phyloP scores from a whole-genome alignment of 2,888 invertebrate species.

The Drosophila limbata region DNA sequence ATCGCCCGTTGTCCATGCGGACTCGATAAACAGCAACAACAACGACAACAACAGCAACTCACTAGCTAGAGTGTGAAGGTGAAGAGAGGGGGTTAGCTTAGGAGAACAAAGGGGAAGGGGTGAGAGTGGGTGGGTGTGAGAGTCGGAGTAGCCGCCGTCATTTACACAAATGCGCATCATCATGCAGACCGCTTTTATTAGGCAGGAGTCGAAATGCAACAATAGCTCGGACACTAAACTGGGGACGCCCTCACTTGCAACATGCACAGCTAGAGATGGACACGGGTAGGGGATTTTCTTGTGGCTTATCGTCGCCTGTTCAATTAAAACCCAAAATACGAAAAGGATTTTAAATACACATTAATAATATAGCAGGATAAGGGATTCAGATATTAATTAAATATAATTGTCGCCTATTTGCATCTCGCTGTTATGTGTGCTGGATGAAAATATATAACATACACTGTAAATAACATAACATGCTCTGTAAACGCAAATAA shows the following conservation, averaged over 20 bases:
- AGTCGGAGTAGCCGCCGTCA: conserved; percentile 36
- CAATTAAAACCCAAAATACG: no score
- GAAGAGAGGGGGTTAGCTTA: background rate
- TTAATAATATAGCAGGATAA: no score
- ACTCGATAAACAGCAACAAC: conserved; percentile 57
- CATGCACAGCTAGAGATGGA: background rate
- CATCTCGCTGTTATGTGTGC: no score
- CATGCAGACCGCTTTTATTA: conserved; percentile 45
- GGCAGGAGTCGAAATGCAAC: conserved; percentile 57
- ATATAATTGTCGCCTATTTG: no score
- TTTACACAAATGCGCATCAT: conserved; percentile 62
- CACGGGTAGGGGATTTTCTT: background rate
- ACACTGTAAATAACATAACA: no score
- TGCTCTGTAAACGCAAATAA: no score
- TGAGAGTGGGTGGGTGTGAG: background rate
- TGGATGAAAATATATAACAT: no score
- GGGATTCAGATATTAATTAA: no score
- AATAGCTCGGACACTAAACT: conserved; percentile 53
- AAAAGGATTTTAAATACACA: no score
- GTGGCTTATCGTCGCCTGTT: no score
- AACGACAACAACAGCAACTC: background rate
- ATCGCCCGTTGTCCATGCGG: conserved; percentile 64
- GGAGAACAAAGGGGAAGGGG: background rate
- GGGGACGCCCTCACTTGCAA: conserved; percentile 8
- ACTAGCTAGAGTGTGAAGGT: background rate